A percentile compares a stretch with the other conserved stretches of the same genome.
Conservation (phyloP, 2,888 invertebrate genomes). For the Hecatera dysodea region DNA sequence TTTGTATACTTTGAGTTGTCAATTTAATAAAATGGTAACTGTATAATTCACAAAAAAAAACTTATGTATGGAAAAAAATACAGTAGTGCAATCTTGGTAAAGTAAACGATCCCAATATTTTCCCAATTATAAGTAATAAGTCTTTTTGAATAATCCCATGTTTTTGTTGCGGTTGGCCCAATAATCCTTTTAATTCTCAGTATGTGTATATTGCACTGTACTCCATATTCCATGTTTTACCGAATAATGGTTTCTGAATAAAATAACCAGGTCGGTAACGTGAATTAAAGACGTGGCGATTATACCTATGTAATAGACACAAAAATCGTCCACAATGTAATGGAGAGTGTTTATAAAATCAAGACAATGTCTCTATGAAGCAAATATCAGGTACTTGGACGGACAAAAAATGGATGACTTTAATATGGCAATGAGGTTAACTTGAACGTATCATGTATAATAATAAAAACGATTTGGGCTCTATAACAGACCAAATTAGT, state of each 20-base stretch:
- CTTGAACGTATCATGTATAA: too few relatives aligned
- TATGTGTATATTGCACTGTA: neutral
- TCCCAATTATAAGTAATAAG: neutral
- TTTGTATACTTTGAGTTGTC: slow-evolving; percentile 23
- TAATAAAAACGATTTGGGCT: too few relatives aligned
- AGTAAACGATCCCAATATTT: neutral
- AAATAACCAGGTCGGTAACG: slow-evolving; percentile 16
- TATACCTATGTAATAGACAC: neutral
- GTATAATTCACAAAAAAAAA: slow-evolving; percentile 19
- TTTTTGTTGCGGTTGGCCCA: neutral
- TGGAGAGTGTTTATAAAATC: too few relatives aligned
- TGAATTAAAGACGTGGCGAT: neutral
- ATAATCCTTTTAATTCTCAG: slow-evolving; percentile 1
- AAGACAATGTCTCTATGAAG: too few relatives aligned
- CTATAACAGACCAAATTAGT: too few relatives aligned
- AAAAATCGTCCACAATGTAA: too few relatives aligned
- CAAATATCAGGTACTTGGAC: too few relatives aligned
- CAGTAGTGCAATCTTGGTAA: neutral
- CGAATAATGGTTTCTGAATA: slow-evolving; percentile 2
- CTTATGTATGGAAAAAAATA: neutral
- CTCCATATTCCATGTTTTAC: neutral
- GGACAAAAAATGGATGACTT: too few relatives aligned
- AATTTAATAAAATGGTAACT: slow-evolving; percentile 44
- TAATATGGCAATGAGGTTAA: too few relatives aligned
- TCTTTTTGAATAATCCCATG: neutral